phyloP scores from a whole-genome alignment of 2,888 invertebrate species.

The Eulithis prunata region DNA sequence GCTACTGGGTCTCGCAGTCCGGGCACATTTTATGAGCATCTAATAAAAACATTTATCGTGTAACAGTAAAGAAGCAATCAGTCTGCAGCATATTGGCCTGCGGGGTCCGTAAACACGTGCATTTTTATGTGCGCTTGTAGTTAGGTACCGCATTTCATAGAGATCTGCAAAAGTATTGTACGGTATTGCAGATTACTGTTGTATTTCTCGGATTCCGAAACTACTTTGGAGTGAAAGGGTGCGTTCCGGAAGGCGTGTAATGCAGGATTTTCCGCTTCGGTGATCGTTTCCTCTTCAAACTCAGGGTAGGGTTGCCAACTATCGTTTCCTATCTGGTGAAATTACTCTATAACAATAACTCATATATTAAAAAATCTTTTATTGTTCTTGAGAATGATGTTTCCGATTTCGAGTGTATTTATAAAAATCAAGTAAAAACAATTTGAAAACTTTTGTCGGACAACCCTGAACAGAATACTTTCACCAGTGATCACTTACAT shows the following conservation, averaged over 20 bases:
- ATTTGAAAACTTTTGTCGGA: neutral
- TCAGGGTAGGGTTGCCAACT: conserved; percentile 16
- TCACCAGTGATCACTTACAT: conserved; percentile 2
- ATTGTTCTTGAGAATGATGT: no score
- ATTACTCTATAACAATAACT: neutral
- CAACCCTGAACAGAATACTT: conserved; percentile 22
- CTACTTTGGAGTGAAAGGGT: conserved; percentile 27
- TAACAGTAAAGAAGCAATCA: conserved; percentile 85
- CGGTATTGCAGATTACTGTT: conserved; percentile 52
- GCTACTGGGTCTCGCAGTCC: conserved; percentile 77
- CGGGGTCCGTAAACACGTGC: conserved; percentile 81
- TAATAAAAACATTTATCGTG: conserved; percentile 83
- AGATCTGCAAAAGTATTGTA: conserved; percentile 45
- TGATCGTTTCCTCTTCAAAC: conserved; percentile 16
- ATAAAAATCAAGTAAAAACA: no score
- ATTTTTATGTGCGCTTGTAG: conserved; percentile 72
- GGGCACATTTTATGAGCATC: conserved; percentile 79
- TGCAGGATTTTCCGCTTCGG: conserved; percentile 30
- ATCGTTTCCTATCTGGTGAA: neutral
- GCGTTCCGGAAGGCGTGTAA: conserved; percentile 24
- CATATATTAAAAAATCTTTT: no score
- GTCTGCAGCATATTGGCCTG: conserved; percentile 81
- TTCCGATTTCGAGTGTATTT: no score
- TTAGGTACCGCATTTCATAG: conserved; percentile 62
- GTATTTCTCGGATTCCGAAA: conserved; percentile 26